Evolutionary conservation across 2,888 invertebrate genomes (phyloP).

Genomic region (Patella ulyssiponensis): DNA sequence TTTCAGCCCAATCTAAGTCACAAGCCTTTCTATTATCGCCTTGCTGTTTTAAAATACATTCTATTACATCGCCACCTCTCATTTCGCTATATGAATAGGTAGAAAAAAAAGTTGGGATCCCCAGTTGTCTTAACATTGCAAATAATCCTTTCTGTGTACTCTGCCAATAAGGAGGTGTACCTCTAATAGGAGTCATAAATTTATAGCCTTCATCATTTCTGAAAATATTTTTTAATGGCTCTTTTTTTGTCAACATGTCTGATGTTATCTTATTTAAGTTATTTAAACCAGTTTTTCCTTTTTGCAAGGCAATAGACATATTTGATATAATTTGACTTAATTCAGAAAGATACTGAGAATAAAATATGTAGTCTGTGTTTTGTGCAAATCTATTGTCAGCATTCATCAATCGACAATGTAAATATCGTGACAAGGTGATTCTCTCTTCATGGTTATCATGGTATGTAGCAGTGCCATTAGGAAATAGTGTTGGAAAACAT

Average conservation of each 20-base stretch:
- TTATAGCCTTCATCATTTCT: slow-evolving; percentile 16
- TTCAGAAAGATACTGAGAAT: slow-evolving; percentile 31
- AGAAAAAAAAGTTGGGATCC: slow-evolving; percentile 20
- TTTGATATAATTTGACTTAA: slow-evolving; percentile 24
- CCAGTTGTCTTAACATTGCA: slow-evolving; percentile 28
- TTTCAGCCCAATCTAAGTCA: slow-evolving; percentile 27
- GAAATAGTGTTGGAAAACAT: slow-evolving; percentile 32
- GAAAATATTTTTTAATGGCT: slow-evolving; percentile 16
- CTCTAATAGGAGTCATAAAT: slow-evolving; percentile 23
- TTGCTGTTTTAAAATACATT: slow-evolving; percentile 23
- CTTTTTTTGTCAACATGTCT: slow-evolving; percentile 17
- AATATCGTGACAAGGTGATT: slow-evolving; percentile 23
- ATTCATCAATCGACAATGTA: slow-evolving; percentile 23
- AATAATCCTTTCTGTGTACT: slow-evolving; percentile 20
- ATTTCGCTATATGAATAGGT: slow-evolving; percentile 23
- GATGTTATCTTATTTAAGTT: slow-evolving; percentile 20
- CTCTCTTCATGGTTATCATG: slow-evolving; percentile 16
- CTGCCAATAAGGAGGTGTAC: slow-evolving; percentile 28
- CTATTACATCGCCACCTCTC: slow-evolving; percentile 20
- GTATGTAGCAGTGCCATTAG: slow-evolving; percentile 19
- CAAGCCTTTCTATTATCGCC: background rate
- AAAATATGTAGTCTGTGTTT: slow-evolving; percentile 29
- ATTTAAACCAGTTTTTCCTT: slow-evolving; percentile 15
- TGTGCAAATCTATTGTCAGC: slow-evolving; percentile 26
- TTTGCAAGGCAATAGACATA: slow-evolving; percentile 27